Conservation (phyloP, 2,113 vertebrate species). For the Neogobius melanostomus region DNA sequence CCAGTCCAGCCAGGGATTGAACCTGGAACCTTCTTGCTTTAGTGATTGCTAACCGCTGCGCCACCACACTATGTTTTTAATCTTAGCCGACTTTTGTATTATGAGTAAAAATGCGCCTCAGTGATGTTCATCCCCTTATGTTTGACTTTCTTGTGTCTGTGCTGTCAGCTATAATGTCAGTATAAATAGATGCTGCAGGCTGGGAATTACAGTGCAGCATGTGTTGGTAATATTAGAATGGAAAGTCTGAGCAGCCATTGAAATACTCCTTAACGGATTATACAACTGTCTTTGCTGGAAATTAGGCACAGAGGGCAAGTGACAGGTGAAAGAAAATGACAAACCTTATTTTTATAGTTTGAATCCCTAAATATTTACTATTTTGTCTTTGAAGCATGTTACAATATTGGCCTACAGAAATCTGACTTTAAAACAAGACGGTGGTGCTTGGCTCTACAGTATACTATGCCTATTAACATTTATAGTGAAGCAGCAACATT, state of each 20-base stretch:
- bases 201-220: constrained; percentile 66
- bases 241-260: constrained; percentile 75
- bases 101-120: background rate
- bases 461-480: background rate
- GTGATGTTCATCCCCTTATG: constrained; percentile 8
- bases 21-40: too few species aligned
- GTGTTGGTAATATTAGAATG: constrained; percentile 78
- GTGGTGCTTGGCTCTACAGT: background rate
- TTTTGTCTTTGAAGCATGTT: background rate
- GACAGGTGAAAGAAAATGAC: constrained; percentile 37
- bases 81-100: background rate
- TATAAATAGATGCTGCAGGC: constrained; percentile 70
- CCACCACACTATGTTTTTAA: background rate
- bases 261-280: constrained; percentile 68
- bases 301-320: constrained; percentile 61
- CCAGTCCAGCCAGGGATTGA: too few species aligned
- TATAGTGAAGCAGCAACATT: too few species aligned
- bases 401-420: background rate
- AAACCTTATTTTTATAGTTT: background rate
- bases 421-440: background rate
- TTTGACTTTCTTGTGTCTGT: constrained; percentile 42
- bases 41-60: too few species aligned
- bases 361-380: background rate
- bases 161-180: constrained; percentile 45
- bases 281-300: constrained; percentile 64